phyloP scores from a whole-genome alignment of 2,113 vertebrate species.

The Oncorhynchus gorbuscha region DNA sequence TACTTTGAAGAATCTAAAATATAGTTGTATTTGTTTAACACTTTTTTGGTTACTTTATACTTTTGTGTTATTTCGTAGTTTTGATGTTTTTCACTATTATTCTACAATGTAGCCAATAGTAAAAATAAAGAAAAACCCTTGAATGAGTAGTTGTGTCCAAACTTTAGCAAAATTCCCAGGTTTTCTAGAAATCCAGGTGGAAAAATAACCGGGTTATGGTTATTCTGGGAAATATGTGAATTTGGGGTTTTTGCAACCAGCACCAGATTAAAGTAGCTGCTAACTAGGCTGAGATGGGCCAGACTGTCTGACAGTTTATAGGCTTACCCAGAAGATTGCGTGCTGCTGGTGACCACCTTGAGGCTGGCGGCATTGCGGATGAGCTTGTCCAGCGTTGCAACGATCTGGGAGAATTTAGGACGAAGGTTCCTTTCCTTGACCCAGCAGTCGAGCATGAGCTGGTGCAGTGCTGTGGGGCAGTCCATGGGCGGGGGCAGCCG shows the following conservation, averaged over 20 bases:
- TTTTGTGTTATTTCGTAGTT: no score
- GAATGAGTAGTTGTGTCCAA: no score
- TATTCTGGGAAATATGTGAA: no score
- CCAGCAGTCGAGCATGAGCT: slow-evolving; percentile 99
- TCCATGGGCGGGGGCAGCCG: slow-evolving; percentile 97
- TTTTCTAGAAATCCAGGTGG: neutral
- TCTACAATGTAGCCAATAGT: no score
- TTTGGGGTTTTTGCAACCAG: no score
- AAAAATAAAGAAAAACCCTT: no score
- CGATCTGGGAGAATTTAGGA: slow-evolving; percentile 97
- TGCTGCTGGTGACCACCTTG: slow-evolving; percentile 90
- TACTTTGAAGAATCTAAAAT: no score
- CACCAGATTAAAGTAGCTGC: no score
- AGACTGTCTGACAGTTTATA: slow-evolving; percentile 21
- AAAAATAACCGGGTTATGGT: neutral
- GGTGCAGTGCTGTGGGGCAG: slow-evolving; percentile 95
- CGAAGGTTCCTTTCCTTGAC: slow-evolving; percentile 95
- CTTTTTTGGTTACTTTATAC: no score
- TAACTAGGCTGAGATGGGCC: neutral
- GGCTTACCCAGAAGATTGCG: slow-evolving; percentile 92
- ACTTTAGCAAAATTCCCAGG: no score
- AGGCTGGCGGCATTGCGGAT: slow-evolving; percentile 98
- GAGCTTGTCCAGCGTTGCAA: slow-evolving; percentile 96
- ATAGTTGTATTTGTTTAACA: no score
- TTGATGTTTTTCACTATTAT: no score